Conservation (phyloP, 2,797 vertebrate species). For the Phoeniculus purpureus region DNA sequence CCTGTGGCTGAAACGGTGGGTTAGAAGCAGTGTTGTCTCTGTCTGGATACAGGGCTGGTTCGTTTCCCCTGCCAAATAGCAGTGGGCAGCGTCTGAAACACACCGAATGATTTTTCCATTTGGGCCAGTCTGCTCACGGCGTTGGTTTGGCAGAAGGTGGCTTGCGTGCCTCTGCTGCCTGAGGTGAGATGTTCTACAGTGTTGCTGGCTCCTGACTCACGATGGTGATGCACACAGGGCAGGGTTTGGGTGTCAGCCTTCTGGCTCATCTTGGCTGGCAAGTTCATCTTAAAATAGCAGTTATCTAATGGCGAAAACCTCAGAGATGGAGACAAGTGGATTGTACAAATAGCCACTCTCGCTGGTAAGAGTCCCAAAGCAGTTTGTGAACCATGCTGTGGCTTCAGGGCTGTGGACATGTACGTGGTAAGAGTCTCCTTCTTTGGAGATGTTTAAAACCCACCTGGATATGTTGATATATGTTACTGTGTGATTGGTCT, state of each 20-base stretch:
- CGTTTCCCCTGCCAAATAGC: background rate
- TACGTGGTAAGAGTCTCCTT: background rate
- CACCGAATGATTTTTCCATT: background rate
- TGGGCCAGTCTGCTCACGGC: background rate
- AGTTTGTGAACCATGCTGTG: background rate
- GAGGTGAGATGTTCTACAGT: conserved; percentile 63
- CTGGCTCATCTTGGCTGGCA: conserved; percentile 28
- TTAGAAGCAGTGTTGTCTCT: background rate
- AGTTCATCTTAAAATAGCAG: conserved; percentile 74
- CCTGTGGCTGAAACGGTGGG: background rate
- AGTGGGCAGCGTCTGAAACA: background rate
- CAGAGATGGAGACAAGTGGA: conserved; percentile 23
- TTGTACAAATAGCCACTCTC: conserved; percentile 47
- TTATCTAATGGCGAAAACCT: conserved; percentile 70
- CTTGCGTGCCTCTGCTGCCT: conserved; percentile 33
- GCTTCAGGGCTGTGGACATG: background rate
- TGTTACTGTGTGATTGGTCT: no score
- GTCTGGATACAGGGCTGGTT: background rate
- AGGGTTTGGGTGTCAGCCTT: conserved; percentile 71
- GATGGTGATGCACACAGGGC: conserved; percentile 73
- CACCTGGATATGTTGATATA: no score
- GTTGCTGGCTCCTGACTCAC: conserved; percentile 75
- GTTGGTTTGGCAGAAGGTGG: conserved; percentile 30
- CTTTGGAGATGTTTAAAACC: no score
- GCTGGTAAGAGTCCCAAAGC: conserved; percentile 4